Conservation (phyloP, 2,113 vertebrate species). For the Ictidomys tridecemlineatus region DNA sequence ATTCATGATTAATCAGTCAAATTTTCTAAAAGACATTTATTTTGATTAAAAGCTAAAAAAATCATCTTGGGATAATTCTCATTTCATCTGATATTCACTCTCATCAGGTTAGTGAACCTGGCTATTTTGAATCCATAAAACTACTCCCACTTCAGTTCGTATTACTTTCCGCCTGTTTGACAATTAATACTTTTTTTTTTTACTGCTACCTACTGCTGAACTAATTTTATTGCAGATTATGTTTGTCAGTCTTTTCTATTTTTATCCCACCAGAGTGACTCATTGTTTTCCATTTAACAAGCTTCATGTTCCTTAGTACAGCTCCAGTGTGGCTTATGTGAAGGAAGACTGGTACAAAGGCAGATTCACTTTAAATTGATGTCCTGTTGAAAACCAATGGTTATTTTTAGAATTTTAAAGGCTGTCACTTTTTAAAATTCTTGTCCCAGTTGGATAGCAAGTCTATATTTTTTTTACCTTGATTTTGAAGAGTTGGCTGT, state of each 20-base stretch:
- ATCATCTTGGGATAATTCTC: background rate
- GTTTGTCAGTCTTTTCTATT: conserved; percentile 81
- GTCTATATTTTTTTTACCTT: background rate
- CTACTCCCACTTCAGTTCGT: background rate
- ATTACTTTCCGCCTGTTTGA: conserved; percentile 66
- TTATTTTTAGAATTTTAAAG: conserved; percentile 47
- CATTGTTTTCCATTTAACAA: conserved; percentile 80
- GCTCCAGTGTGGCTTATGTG: conserved; percentile 69
- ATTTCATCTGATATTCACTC: background rate
- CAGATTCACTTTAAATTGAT: conserved; percentile 72
- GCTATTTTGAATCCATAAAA: conserved; percentile 57
- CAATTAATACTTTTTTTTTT: conserved; percentile 35
- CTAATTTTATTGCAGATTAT: conserved; percentile 64
- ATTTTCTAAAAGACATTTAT: conserved; percentile 52
- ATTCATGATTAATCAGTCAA: conserved; percentile 50
- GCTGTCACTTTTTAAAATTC: background rate
- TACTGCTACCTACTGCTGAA: conserved; percentile 58
- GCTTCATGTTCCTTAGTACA: conserved; percentile 61
- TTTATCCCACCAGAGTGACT: conserved; percentile 82
- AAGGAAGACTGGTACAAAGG: conserved; percentile 72
- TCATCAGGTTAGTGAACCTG: background rate
- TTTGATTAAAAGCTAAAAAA: conserved; percentile 62
- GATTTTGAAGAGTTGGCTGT: background rate
- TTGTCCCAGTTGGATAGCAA: background rate
- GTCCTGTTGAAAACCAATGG: conserved; percentile 64